A percentile compares a stretch with the other conserved stretches of the same genome.
phyloP scores from a whole-genome alignment of 2,113 vertebrate genomes.

The Forbesichthys agassizii region DNA sequence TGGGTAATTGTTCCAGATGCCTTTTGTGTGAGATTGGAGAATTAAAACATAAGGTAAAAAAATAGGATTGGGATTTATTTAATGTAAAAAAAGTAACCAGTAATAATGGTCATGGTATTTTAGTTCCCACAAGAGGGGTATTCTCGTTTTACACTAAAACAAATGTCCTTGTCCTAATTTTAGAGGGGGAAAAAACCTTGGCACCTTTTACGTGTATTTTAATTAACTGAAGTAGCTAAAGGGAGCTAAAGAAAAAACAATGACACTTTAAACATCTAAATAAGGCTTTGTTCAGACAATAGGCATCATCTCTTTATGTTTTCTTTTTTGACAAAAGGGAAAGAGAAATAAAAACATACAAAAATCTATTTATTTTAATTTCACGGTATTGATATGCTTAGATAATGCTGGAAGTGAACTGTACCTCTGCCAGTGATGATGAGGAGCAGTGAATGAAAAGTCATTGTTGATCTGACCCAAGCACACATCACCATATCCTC shows the following conservation, averaged over 20 bases:
- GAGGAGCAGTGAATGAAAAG: conserved; percentile 77
- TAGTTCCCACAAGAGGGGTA: too few relatives aligned
- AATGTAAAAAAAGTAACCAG: conserved; percentile 35
- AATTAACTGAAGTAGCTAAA: too few relatives aligned
- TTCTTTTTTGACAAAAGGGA: conserved; percentile 50
- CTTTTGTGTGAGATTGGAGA: conserved; percentile 11
- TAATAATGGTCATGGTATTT: not conserved
- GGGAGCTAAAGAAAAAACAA: too few relatives aligned
- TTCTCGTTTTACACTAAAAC: too few relatives aligned
- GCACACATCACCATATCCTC: conserved; percentile 54
- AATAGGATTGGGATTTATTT: not conserved
- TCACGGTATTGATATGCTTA: conserved; percentile 73
- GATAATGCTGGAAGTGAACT: conserved; percentile 75
- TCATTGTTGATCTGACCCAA: conserved; percentile 75
- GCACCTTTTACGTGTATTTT: too few relatives aligned
- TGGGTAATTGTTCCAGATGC: conserved; percentile 38
- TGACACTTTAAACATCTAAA: too few relatives aligned
- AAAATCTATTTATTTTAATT: conserved; percentile 79
- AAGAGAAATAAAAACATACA: conserved; percentile 38
- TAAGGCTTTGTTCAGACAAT: too few relatives aligned
- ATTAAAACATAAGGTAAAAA: conserved; percentile 15
- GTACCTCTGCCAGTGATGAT: conserved; percentile 72
- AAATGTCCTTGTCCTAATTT: not conserved
- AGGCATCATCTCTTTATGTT: conserved; percentile 28
- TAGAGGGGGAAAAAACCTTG: not conserved